Conservation (phyloP, 1,140 invertebrate genomes). For the Tenebrio molitor region DNA sequence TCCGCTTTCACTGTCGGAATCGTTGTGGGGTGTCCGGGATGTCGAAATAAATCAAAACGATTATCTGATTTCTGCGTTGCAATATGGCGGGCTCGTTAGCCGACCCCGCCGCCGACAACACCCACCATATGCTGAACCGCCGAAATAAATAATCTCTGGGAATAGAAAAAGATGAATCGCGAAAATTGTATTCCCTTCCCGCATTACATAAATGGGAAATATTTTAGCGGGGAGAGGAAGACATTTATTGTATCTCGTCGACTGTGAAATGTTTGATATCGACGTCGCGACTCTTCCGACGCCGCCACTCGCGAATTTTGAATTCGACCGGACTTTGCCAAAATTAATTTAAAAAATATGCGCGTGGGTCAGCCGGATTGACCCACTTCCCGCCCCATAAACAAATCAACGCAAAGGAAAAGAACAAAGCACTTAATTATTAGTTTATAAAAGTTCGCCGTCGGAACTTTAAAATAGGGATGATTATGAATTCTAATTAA, state of each 20-base stretch:
- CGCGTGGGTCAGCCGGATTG: background rate
- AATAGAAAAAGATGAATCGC: slow-evolving; percentile 28
- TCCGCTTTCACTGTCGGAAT: no score
- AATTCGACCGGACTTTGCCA: no score
- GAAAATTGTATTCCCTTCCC: slow-evolving; percentile 28
- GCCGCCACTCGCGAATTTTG: background rate
- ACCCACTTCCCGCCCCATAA: no score
- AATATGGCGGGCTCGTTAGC: no score
- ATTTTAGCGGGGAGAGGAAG: slow-evolving; percentile 15
- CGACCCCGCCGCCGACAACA: no score
- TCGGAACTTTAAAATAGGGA: slow-evolving; percentile 9
- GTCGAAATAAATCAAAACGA: no score
- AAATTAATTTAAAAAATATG: no score
- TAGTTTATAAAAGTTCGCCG: slow-evolving; percentile 10
- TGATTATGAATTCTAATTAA: slow-evolving; percentile 35
- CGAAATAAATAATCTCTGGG: slow-evolving; percentile 33
- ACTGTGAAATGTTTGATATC: slow-evolving; percentile 14
- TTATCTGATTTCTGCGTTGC: no score
- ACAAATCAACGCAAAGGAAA: no score
- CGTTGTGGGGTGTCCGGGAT: no score
- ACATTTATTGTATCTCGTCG: slow-evolving; percentile 13
- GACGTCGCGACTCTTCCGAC: background rate
- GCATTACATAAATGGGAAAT: slow-evolving; percentile 32
- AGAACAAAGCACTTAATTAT: slow-evolving; percentile 20
- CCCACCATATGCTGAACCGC: no score